These are phyloP conservation scores for Melinopterus prodromus DNA, from an alignment of 2,888 invertebrate genomes.

Conservation along the genomic window DNA sequence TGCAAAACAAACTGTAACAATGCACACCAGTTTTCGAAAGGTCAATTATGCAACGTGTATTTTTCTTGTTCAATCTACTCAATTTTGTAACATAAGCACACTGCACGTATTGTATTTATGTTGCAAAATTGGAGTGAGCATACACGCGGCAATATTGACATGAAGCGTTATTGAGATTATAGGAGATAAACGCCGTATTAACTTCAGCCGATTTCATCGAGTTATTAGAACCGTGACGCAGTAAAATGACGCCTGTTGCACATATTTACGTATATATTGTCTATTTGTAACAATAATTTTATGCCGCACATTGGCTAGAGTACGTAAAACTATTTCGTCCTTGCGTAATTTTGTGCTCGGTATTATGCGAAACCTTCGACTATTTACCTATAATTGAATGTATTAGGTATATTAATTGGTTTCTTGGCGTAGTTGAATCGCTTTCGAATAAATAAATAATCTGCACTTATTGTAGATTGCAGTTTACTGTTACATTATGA, in stretches of 20 bases:
- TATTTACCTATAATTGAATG: neutral
- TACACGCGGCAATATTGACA: neutral
- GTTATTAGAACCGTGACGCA: conserved; percentile 4
- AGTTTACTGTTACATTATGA: too few species aligned
- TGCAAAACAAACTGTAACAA: neutral
- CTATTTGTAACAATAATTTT: neutral
- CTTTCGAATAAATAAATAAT: too few species aligned
- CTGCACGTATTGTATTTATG: neutral
- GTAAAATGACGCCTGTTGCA: neutral
- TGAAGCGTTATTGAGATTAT: neutral
- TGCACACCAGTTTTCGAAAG: conserved; percentile 4
- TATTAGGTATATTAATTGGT: neutral
- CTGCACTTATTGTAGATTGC: too few species aligned
- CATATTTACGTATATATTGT: neutral
- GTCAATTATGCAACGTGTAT: neutral
- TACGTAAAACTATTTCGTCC: neutral
- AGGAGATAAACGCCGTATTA: neutral
- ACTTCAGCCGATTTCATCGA: neutral
- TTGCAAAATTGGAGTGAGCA: neutral
- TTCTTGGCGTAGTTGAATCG: neutral
- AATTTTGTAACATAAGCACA: neutral
- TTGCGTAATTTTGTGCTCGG: neutral
- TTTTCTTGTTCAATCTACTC: neutral
- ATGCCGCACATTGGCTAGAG: neutral
- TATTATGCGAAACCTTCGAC: neutral